Percentiles rank a stretch among this genome's conserved stretches.
These are phyloP conservation scores for Sebastes itinus DNA, from an alignment of 2,797 vertebrate species.

Conservation along the genomic window DNA sequence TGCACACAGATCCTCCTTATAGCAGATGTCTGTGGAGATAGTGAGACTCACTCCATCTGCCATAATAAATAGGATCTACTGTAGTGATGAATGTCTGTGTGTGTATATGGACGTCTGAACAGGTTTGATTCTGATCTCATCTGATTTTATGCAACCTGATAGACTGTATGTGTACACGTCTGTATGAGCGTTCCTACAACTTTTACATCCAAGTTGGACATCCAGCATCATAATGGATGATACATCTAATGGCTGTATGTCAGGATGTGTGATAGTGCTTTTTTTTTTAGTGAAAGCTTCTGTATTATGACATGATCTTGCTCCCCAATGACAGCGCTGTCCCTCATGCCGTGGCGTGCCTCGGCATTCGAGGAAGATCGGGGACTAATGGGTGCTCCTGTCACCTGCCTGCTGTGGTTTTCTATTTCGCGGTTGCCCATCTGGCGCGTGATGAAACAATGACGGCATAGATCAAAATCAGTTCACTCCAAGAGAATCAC, in stretches of 20 bases:
- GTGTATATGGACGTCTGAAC: neutral
- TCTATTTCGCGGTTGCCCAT: constrained; percentile 2
- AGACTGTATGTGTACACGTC: neutral
- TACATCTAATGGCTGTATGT: constrained; percentile 1
- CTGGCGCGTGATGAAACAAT: constrained; percentile 14
- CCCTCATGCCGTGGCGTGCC: neutral
- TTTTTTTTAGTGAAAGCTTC: neutral
- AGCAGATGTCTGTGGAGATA: constrained; percentile 55
- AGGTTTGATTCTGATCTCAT: neutral
- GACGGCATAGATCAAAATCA: constrained; percentile 29
- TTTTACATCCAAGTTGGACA: neutral
- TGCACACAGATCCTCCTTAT: constrained; percentile 26
- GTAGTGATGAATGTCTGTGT: constrained; percentile 23
- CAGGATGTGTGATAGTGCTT: neutral
- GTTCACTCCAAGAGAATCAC: constrained; percentile 10
- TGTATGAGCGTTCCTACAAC: neutral
- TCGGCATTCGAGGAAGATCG: neutral
- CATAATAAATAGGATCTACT: constrained; percentile 15
- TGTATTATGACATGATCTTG: constrained; percentile 18
- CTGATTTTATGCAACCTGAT: neutral
- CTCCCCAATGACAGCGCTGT: constrained; percentile 16
- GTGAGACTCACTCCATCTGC: constrained; percentile 51
- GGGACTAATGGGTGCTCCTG: constrained; percentile 28
- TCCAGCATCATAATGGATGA: neutral
- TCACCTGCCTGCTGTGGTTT: constrained; percentile 41